Base-by-base conservation (phyloP, 2,888 invertebrate species). In the Andrena marginata region DNA sequence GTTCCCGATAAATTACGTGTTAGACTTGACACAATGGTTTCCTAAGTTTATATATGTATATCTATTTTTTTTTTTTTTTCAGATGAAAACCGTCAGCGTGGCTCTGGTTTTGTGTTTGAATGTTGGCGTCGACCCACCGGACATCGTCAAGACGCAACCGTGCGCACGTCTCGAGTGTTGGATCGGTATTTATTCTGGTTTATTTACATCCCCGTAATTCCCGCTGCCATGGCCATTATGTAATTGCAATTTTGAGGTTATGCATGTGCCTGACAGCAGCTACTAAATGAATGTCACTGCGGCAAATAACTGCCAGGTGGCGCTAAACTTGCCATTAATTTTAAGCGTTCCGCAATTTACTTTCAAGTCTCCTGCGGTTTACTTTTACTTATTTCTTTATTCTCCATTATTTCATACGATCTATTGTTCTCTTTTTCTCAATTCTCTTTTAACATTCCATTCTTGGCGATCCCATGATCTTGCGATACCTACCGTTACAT, bases 41-140 rank as follows among this genome's bases (percentile, higher is more conserved):
- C n/a, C 2, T n/a, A 35, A 70, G 62, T 77, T 29, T 29, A 49
- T 63, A 31, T 70, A 4, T 0, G 13, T 16, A 42, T 16, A 42
- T 42, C 16, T 42, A 4, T 42, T 4, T 42, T 42, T 42, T 42
- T 4, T 42, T 42, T 42, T 69, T 82, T 71, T 95, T 94, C 33
- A 99, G 97, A 99, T 99, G 98, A 99, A 99, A 95, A 99, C 99
- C 0, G 99, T 99, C 80, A 99, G 99, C 94, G 99, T 99, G 77
- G 99, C 99, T 0, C 95, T 99, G 83, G 99, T 99, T 35, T 95
- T 99, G 62, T 99, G 99, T 94, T 95, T 99, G 56, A 99, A 99
- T 94, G 98, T 99, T 75, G 99, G 99, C n/a, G 99, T 99, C 26
- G 99, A 99, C 94, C 99, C 99, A 2, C 99, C 99, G 0, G 99